A percentile compares a stretch with the other conserved stretches of the same genome.
Conservation (phyloP, 1,140 invertebrate genomes). For the Danaus plexippus region DNA sequence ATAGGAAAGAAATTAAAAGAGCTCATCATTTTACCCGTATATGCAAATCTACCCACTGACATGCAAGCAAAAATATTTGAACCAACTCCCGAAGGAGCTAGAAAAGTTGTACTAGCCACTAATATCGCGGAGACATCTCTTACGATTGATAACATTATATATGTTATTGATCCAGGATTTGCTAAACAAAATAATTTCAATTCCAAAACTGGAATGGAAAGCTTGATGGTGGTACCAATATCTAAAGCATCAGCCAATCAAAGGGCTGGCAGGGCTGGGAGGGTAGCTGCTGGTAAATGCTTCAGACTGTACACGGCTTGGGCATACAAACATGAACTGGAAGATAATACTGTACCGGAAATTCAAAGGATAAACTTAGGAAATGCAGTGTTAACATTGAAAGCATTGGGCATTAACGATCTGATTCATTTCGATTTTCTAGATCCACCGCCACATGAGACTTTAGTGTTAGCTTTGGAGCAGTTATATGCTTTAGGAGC, state of each 20-base stretch:
- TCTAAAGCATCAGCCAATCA: constrained; percentile 98
- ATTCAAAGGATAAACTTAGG: constrained; percentile 98
- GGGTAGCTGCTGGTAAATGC: constrained; percentile 97
- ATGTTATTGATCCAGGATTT: constrained; percentile 99
- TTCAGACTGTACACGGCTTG: constrained; percentile 97
- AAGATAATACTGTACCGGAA: constrained; percentile 98
- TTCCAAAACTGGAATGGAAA: constrained; percentile 98
- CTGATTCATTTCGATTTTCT: constrained; percentile 98
- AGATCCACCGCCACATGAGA: constrained; percentile 98
- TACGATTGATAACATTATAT: constrained; percentile 99
- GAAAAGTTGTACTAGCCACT: constrained; percentile 97
- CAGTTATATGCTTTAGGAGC: constrained; percentile 98
- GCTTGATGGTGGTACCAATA: constrained; percentile 96
- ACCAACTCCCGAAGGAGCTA: constrained; percentile 93
- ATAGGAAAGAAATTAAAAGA: constrained; percentile 95
- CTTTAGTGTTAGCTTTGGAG: constrained; percentile 94
- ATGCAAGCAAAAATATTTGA: constrained; percentile 99
- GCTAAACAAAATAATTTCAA: constrained; percentile 99
- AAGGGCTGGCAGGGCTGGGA: constrained; percentile 90
- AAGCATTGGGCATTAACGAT: constrained; percentile 98
- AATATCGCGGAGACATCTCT: constrained; percentile 99
- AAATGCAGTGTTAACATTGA: constrained; percentile 96
- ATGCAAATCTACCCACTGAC: constrained; percentile 98
- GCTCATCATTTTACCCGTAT: constrained; percentile 95
- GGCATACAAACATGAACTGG: constrained; percentile 98